Conservation (phyloP, 2,113 vertebrate species). For the Hyaena hyaena region DNA sequence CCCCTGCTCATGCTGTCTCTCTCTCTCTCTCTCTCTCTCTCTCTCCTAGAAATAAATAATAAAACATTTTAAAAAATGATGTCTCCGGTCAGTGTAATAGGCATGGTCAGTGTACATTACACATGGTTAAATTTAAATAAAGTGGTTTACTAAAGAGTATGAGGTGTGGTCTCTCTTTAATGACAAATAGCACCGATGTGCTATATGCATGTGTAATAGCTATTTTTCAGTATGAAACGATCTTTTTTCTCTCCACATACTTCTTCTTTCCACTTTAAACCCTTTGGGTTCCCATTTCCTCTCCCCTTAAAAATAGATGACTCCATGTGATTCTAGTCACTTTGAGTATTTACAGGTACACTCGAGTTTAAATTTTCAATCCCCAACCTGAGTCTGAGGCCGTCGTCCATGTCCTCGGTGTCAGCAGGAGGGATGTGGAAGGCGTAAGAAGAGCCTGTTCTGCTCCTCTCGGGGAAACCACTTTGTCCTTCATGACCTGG, state of each 20-base stretch:
- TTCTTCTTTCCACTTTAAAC: background rate
- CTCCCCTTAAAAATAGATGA: background rate
- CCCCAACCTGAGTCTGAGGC: background rate
- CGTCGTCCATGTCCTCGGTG: background rate
- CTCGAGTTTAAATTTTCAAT: background rate
- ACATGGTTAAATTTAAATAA: background rate
- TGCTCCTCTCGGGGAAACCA: fast-evolving
- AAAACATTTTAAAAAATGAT: background rate
- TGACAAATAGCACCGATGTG: background rate
- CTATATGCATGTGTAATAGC: background rate
- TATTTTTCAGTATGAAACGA: background rate
- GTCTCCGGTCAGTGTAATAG: background rate
- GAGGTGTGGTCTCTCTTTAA: background rate
- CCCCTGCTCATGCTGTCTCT: too few species aligned
- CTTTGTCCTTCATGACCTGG: background rate
- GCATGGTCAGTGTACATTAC: background rate
- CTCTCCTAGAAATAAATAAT: too few species aligned
- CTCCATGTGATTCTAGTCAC: background rate
- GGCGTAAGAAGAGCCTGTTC: background rate
- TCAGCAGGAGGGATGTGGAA: background rate
- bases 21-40: too few species aligned
- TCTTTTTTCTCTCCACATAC: background rate
- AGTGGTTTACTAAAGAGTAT: background rate
- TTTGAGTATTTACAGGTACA: background rate
- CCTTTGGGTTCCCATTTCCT: background rate